Evolutionary conservation across 2,888 invertebrate genomes (phyloP), one percentile per base, ranked within the genome.

Genomic region (Campoletis raptor): DNA sequence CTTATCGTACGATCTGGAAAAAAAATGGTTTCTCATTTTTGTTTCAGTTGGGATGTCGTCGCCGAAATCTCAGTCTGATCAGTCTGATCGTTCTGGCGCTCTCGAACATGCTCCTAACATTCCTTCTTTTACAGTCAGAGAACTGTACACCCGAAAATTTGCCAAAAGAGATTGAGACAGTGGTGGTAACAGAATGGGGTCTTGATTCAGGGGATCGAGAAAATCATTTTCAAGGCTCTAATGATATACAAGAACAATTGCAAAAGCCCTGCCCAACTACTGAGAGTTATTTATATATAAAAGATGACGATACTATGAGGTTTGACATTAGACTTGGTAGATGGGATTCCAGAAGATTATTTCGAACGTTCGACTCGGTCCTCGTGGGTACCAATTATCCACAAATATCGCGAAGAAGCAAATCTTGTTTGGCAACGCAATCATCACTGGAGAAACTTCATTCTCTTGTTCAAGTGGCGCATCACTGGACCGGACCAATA

Each of bases 401-500:
- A 0, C 95, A 96, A 30, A 91, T 96, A 6, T 96, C 96, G 18
- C 93, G 95, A n/a, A 94, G 94, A 18, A 95, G 95, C 83, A 94
- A 95, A 24, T 97, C 97, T 18, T 97, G 97, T 90, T 94, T 98
- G 83, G 98, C 98, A 0, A 98, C 98, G 0, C 98, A 98, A 93
- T 97, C 97, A 90, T 98, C 98, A 0, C 95, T 98, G 74, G 98
- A 98, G 91, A 96, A 98, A 86, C 94, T 98, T 10, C 96, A 96
- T 88, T 97, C 98, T 61, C 93, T 98, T 24, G 96, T 97, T 0
- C 96, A 97, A 89, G 97, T 98, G 57, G 97, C 97, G 0, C 96
- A 96, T 72, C 97, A 98, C 90, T 98, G 98, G 98, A 95, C 96
- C 9, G 98, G 98, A 0, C 97, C 98, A 0, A 97, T 98, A 90